These are phyloP conservation scores for Oxyruncus cristatus DNA, from an alignment of 2,113 vertebrate genomes.

Conservation along the genomic window DNA sequence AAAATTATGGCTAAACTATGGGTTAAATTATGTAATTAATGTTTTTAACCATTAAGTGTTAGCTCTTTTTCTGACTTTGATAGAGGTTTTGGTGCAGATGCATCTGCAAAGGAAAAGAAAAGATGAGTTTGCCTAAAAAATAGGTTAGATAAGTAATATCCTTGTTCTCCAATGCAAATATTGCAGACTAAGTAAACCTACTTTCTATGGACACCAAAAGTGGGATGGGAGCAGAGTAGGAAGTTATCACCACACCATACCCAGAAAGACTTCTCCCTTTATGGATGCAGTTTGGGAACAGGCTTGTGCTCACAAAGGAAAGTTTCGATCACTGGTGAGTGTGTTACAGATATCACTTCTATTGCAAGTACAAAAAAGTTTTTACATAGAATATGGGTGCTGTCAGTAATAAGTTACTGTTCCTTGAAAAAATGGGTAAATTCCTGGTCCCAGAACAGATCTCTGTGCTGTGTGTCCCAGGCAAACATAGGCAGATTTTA, in stretches of 20 bases:
- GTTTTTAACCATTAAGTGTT: background rate
- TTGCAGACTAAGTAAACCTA: background rate
- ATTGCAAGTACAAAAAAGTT: background rate
- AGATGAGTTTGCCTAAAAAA: background rate
- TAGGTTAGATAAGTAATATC: background rate
- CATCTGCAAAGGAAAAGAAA: background rate
- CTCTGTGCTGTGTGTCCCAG: background rate
- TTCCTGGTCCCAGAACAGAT: background rate
- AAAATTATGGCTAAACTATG: background rate
- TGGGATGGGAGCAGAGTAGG: background rate
- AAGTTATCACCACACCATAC: background rate
- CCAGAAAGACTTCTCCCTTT: background rate
- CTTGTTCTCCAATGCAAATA: background rate
- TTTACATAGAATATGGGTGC: too few relatives aligned
- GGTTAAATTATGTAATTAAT: background rate
- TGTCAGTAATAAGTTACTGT: background rate
- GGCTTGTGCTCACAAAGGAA: background rate
- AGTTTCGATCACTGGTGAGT: background rate
- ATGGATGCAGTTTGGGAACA: background rate
- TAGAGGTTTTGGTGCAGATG: background rate
- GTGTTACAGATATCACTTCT: background rate
- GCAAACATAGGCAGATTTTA: background rate
- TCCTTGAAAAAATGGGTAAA: background rate
- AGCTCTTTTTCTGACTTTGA: background rate
- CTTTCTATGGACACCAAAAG: background rate